phyloP scores from a whole-genome alignment of 2,797 vertebrate species.

The Molossus molossus region DNA sequence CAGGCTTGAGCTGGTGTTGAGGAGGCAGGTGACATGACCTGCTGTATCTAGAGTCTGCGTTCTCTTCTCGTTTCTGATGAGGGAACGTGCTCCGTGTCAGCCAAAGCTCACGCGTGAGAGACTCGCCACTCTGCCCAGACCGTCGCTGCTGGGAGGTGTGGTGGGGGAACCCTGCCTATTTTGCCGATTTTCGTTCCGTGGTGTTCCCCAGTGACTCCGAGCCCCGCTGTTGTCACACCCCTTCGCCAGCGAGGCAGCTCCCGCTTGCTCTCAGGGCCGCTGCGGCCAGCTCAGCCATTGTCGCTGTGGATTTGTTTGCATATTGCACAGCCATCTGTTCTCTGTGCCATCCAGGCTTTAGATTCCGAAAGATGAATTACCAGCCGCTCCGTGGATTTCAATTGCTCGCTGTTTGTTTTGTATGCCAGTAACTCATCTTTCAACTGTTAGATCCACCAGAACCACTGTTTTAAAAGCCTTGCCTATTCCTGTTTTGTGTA shows the following conservation, averaged over 20 bases:
- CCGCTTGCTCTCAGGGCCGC: background rate
- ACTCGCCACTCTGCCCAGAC: background rate
- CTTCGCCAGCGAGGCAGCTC: constrained; percentile 8
- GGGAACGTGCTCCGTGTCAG: background rate
- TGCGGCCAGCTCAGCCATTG: constrained; percentile 12
- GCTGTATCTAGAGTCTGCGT: background rate
- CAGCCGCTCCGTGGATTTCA: constrained; percentile 71
- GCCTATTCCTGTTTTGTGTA: constrained; percentile 63
- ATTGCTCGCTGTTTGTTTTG: constrained; percentile 82
- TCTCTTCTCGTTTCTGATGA: background rate
- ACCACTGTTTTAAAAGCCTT: constrained; percentile 32
- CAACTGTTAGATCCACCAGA: constrained; percentile 65
- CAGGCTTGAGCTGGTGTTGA: background rate
- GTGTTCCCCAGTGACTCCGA: background rate
- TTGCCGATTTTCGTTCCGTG: background rate
- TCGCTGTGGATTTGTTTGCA: constrained; percentile 81
- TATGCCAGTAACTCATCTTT: constrained; percentile 75
- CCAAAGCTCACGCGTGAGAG: background rate
- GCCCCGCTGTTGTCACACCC: background rate
- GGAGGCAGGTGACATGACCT: constrained; percentile 7
- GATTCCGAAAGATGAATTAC: constrained; percentile 79
- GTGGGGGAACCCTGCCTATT: background rate
- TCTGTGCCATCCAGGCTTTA: constrained; percentile 80
- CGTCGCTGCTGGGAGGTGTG: rapidly evolving
- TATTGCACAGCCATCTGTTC: constrained; percentile 87